Evolutionary conservation across 1,140 invertebrate genomes (phyloP).

Genomic region (Sycophila sp.): DNA sequence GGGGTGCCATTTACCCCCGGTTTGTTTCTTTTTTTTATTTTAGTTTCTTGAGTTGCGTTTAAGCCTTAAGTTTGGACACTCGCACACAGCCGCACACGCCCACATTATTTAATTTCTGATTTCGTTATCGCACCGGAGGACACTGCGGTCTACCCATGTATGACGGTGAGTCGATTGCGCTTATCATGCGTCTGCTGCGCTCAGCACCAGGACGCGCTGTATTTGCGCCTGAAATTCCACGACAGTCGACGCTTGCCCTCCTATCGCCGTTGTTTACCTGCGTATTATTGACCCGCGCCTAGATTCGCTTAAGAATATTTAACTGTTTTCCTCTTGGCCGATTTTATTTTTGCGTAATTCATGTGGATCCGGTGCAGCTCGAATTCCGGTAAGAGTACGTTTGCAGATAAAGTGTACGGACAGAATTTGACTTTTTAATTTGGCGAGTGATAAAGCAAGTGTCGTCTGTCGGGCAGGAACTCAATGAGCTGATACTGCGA

Average conservation of each 20-base stretch:
- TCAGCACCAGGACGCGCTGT: neutral
- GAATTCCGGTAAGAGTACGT: no score
- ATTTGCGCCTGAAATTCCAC: neutral
- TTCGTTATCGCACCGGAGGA: slow-evolving; percentile 52
- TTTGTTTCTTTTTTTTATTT: slow-evolving; percentile 38
- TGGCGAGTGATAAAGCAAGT: no score
- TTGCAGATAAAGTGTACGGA: no score
- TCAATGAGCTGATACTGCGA: no score
- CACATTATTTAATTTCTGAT: slow-evolving; percentile 55
- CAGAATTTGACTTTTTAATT: no score
- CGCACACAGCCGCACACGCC: neutral
- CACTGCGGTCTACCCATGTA: slow-evolving; percentile 57
- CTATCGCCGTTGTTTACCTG: no score
- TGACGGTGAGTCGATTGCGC: slow-evolving; percentile 57
- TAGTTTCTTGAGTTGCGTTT: slow-evolving; percentile 57
- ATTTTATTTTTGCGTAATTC: no score
- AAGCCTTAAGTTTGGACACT: slow-evolving; percentile 53
- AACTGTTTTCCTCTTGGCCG: no score
- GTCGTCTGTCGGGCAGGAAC: no score
- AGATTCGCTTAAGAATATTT: no score
- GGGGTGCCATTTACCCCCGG: neutral
- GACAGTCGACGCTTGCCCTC: neutral
- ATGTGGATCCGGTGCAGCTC: no score
- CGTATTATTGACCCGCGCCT: no score
- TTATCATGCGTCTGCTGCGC: slow-evolving; percentile 6